phyloP scores from a whole-genome alignment of 2,113 vertebrate species.

The Pluvialis apricaria region DNA sequence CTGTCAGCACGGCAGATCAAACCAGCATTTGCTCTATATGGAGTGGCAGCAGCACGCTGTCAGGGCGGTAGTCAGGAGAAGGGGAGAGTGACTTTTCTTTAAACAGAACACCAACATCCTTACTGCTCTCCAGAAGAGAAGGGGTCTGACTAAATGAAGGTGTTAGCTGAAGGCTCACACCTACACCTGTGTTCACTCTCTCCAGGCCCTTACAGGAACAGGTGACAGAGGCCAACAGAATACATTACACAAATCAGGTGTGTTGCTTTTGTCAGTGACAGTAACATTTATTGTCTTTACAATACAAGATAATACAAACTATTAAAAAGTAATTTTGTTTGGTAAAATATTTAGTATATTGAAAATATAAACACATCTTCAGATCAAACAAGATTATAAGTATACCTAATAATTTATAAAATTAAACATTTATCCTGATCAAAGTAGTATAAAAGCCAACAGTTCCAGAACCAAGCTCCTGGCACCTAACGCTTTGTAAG shows the following conservation, averaged over 20 bases:
- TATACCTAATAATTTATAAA: conserved; percentile 21
- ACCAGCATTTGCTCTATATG: rapidly evolving
- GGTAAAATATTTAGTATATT: conserved; percentile 31
- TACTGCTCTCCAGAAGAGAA: background rate
- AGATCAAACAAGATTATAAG: background rate
- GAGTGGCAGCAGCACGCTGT: background rate
- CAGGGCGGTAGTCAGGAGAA: background rate
- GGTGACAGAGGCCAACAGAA: background rate
- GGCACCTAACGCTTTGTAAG: background rate
- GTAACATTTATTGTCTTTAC: conserved; percentile 16
- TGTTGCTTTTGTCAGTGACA: background rate
- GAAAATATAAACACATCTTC: conserved; percentile 38
- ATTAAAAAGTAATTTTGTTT: background rate
- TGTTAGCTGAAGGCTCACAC: background rate
- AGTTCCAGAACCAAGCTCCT: background rate
- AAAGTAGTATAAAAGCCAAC: background rate
- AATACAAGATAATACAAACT: background rate
- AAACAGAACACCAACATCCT: background rate
- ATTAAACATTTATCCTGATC: background rate
- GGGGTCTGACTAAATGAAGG: background rate
- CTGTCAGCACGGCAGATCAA: background rate
- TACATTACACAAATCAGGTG: background rate
- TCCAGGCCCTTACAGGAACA: background rate
- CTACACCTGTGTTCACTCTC: background rate
- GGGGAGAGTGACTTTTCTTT: background rate